Percentiles rank a stretch among this genome's conserved stretches.
phyloP scores from a whole-genome alignment of 2,113 vertebrate genomes.

The Rynchops niger region DNA sequence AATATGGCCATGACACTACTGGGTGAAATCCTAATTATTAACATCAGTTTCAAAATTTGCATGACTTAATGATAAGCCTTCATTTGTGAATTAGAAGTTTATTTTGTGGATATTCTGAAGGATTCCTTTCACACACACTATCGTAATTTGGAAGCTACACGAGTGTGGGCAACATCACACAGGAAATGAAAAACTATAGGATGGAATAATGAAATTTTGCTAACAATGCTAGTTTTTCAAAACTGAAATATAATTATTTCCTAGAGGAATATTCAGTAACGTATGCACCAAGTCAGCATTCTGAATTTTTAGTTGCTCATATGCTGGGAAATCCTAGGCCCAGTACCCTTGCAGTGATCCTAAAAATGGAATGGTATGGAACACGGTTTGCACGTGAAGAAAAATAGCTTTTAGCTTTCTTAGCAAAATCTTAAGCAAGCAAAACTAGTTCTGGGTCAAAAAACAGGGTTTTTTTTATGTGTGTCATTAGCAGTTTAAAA shows the following conservation, averaged over 20 bases:
- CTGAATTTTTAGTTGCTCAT: not conserved
- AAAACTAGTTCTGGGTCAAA: not conserved
- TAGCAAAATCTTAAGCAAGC: not conserved
- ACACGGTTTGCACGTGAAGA: not conserved
- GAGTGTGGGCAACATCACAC: not conserved
- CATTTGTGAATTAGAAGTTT: not conserved
- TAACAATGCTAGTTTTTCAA: not conserved
- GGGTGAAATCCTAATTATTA: not conserved
- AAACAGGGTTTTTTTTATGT: not conserved
- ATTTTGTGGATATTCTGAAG: not conserved
- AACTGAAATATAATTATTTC: not conserved
- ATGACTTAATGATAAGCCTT: not conserved
- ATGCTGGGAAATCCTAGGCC: not conserved
- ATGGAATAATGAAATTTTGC: not conserved
- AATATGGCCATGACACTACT: not conserved
- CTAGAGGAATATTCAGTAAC: not conserved
- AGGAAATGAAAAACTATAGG: not conserved
- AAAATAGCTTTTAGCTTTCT: not conserved
- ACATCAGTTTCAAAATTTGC: not conserved
- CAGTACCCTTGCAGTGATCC: not conserved
- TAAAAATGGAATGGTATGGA: not conserved
- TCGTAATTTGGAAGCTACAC: not conserved
- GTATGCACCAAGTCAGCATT: not conserved
- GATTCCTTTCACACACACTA: not conserved
- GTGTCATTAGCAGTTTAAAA: not conserved